A percentile compares a stretch with the other conserved stretches of the same genome.
Conservation (phyloP, 2,888 invertebrate species). For the Arge pagana region DNA sequence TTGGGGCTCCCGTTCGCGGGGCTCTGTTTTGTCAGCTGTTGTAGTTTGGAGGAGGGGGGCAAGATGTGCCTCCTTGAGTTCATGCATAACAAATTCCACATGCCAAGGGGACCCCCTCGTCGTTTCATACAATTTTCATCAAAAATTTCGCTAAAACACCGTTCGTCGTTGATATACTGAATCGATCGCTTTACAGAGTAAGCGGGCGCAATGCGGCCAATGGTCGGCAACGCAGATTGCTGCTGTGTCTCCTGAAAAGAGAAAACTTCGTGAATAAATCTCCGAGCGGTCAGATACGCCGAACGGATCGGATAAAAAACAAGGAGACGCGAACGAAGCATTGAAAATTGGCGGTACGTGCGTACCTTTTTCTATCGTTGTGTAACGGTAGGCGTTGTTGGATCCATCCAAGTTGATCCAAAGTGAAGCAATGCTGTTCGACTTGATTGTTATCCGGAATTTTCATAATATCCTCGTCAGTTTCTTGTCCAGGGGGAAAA, state of each 20-base stretch:
- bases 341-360: constrained; percentile 2
- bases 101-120: constrained; percentile 55
- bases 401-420: constrained; percentile 46
- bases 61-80: constrained; percentile 54
- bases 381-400: constrained; percentile 48
- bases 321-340: not conserved
- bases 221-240: constrained; percentile 53
- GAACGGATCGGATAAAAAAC: not conserved
- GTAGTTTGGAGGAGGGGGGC: constrained; percentile 44
- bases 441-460: constrained; percentile 34
- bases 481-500: constrained; percentile 40
- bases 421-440: constrained; percentile 47
- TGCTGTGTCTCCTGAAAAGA: constrained; percentile 52
- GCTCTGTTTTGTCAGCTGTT: constrained; percentile 25
- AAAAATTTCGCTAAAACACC: constrained; percentile 24
- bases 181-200: constrained; percentile 45
- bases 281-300: not conserved
- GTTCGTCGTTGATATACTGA: constrained; percentile 2
- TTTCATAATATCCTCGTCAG: constrained; percentile 35
- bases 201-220: constrained; percentile 52
- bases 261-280: too few relatives aligned
- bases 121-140: constrained; percentile 27
- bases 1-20: constrained; percentile 7
- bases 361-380: constrained; percentile 54
- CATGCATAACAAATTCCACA: constrained; percentile 60